Base-by-base conservation (phyloP, 2,888 invertebrate genomes). In the Drosophila putrida region DNA sequence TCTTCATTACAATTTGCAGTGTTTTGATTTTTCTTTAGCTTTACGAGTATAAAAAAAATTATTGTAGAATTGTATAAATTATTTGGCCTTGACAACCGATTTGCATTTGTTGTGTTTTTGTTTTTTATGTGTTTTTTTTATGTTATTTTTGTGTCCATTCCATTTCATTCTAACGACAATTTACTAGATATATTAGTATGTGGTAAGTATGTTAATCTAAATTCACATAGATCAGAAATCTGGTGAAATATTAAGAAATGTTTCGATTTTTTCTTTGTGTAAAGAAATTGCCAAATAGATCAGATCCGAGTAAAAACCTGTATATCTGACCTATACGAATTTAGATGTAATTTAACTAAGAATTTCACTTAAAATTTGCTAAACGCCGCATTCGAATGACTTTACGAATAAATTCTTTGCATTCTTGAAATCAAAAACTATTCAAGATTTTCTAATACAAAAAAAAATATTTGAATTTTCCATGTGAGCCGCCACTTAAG, bases 31-130 rank as follows among this genome's bases (percentile, higher is more conserved):
- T 59, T 60, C 44, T 78, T 75, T 78, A 75, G 70, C 54, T 64
- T 71, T 68, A 75, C 33, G 55, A 66, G 62, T 59, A 65, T 59
- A 76, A 76, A 75, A 74, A 58, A 49, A 62, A 67, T 54, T 70
- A 68, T 65, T 58, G 55, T 65, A 73, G 71, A 81, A 81, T 75
- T 78, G 70, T 66, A 77, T 68, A 71, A 75, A 66, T 76, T 78
- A 77, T 79, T 80, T 78, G 80, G 78, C 80, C 78, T 80, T 70
- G 66, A 80, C 78, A 78, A 80, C 65, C 80, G 70, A 71, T 71
- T 78, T 76, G 65, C 78, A 78, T 77, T 66, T 74, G 59, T 73
- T 68, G 61, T 61, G 13, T 60, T 50, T 39, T 5, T 41, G 31
- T 35, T 46, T 20, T 10, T 13, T 47, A 6, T 28, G 28, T 31